Base-by-base conservation (phyloP, 2,797 vertebrate genomes). In the Catharus ustulatus region DNA sequence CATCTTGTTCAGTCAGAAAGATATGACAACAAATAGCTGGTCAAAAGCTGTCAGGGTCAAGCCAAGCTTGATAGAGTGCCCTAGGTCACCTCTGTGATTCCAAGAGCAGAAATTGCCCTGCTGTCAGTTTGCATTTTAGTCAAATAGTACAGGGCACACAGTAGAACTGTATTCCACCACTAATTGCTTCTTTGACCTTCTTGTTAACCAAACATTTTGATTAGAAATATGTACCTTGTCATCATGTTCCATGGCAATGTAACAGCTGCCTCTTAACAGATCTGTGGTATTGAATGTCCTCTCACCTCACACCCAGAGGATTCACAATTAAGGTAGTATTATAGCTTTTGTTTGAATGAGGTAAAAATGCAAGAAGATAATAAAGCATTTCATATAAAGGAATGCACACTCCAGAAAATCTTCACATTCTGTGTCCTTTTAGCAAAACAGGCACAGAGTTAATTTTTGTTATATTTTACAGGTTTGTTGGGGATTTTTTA, bases 11-110 rank as follows among this genome's bases (percentile, higher is more conserved):
- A 95, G 69, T 86, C 84, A 92, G 87, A 82, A 94, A 96, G 94
- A 97, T 96, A 97, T 95, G 95, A 96, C 93, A 97, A 96, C 89
- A 96, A 96, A 95, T 96, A 96, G 91, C 92, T 95, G 92, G 91
- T 95, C 95, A 91, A 95, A 94, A 93, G 86, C 91, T 94, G 87
- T 90, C 92, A 96, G 97, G 96, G 96, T 97, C 96, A 97, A 76
- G 68, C 92, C 72, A 88, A 96, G 92, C 87, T 87, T 94, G 95
- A 95, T 93, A 91, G 89, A 96, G 63, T 93, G 86, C 93, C 93
- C 92, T 49, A 69, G 95, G 95, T 97, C 93, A 94, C 74, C 79
- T 93, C 66, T 87, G 91, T 89, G 87, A 94, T 85, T 96, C 94
- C 87, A 92, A 24, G 15, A 75, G 82, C 87, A 91, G 87, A 87